phyloP scores from a whole-genome alignment of 2,113 vertebrate genomes.

The Cebus imitator region DNA sequence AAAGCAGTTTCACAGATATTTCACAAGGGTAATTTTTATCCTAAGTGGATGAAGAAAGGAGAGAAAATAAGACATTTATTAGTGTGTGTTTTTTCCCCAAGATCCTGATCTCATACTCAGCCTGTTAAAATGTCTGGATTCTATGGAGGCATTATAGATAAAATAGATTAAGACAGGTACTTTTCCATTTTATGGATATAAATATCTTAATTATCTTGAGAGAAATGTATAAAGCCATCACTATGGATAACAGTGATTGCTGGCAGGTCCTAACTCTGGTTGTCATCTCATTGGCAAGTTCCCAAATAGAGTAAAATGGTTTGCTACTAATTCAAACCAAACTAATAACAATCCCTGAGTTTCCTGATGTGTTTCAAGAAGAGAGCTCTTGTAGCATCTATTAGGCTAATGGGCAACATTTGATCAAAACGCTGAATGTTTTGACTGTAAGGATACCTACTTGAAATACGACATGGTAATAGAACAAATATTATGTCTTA shows the following conservation, averaged over 20 bases:
- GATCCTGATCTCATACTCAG: conserved; percentile 30
- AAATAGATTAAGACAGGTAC: conserved; percentile 58
- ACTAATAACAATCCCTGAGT: conserved; percentile 23
- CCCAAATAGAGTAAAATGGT: conserved; percentile 61
- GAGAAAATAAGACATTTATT: conserved; percentile 53
- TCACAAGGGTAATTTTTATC: conserved; percentile 52
- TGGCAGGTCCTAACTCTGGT: conserved; percentile 64
- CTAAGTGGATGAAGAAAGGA: not conserved
- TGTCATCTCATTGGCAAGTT: conserved; percentile 66
- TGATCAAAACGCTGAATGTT: conserved; percentile 15
- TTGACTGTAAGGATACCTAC: not conserved
- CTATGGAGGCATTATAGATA: conserved; percentile 29
- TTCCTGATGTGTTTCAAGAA: conserved; percentile 34
- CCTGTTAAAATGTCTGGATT: conserved; percentile 63
- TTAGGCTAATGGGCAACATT: not conserved
- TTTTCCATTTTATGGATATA: conserved; percentile 68
- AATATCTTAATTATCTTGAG: conserved; percentile 74
- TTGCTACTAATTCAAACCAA: conserved; percentile 61
- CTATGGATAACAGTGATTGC: not conserved
- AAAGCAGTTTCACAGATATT: not conserved
- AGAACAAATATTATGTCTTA: not conserved
- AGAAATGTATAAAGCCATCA: conserved; percentile 65
- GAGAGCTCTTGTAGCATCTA: not conserved
- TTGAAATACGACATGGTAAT: not conserved
- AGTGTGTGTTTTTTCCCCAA: not conserved